Evolutionary conservation across 2,888 invertebrate species (phyloP).

Genomic region (Microctonus brassicae): DNA sequence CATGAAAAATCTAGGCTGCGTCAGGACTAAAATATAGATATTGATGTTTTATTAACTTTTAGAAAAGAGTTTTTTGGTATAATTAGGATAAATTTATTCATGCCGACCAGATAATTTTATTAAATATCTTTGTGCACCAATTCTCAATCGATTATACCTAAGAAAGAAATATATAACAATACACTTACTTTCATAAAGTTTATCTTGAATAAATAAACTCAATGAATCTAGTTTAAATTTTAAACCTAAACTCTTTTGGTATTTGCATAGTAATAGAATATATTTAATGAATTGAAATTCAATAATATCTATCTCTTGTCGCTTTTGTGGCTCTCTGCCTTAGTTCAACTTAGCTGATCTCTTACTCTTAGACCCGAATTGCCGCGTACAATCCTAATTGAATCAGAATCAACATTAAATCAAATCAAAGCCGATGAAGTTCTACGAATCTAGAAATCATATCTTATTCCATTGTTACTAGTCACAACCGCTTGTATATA

Average conservation of each 20-base stretch:
- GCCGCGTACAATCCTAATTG: conserved; percentile 50
- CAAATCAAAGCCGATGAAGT: conserved; percentile 48
- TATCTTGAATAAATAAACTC: conserved; percentile 11
- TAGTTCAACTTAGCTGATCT: neutral
- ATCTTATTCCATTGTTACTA: conserved; percentile 44
- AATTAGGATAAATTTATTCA: neutral
- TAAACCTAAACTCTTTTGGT: neutral
- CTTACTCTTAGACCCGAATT: conserved; percentile 39
- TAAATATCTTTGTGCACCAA: neutral
- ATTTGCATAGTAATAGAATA: neutral
- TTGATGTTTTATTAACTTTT: conserved; percentile 1
- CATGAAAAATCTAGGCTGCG: neutral
- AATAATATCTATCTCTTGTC: neutral
- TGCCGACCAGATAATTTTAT: neutral
- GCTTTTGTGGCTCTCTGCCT: too few species aligned
- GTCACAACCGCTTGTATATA: neutral
- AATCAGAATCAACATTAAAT: conserved; percentile 58
- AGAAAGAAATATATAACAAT: neutral
- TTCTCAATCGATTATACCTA: conserved; percentile 12
- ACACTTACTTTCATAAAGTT: neutral
- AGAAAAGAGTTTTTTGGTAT: neutral
- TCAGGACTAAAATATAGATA: neutral
- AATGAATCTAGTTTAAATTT: neutral
- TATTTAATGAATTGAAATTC: conserved; percentile 3
- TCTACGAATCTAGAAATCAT: conserved; percentile 37